phyloP scores from a whole-genome alignment of 2,797 vertebrate genomes.

The Molossus alvarezi region DNA sequence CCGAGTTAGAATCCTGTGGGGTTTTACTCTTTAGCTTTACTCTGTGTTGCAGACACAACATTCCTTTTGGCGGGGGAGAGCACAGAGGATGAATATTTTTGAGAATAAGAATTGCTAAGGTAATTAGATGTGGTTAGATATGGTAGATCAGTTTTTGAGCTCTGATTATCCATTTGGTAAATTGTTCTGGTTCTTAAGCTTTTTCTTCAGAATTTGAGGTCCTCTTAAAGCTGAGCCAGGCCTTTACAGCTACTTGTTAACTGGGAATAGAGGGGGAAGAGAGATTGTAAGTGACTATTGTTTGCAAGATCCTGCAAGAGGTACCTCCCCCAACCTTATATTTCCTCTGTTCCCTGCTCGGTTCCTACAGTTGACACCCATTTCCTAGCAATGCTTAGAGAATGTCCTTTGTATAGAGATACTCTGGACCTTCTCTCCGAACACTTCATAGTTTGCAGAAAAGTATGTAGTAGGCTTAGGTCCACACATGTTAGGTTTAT shows the following conservation, averaged over 20 bases:
- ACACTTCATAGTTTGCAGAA: neutral
- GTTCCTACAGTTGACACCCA: slow-evolving; percentile 39
- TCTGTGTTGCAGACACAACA: neutral
- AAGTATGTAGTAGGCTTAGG: neutral
- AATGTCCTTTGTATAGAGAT: slow-evolving; percentile 20
- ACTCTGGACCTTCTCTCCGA: neutral
- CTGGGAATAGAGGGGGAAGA: neutral
- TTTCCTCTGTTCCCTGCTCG: slow-evolving; percentile 42
- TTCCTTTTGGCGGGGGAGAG: neutral
- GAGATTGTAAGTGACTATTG: slow-evolving; percentile 54
- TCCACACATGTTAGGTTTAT: neutral
- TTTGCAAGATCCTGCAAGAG: slow-evolving; percentile 55
- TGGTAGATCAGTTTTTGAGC: neutral
- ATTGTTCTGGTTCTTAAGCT: neutral
- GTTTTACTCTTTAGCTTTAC: neutral
- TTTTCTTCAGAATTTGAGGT: neutral
- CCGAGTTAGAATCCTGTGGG: neutral
- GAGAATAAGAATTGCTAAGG: neutral
- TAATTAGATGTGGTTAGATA: neutral
- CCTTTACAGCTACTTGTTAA: neutral
- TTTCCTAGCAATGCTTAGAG: slow-evolving; percentile 57
- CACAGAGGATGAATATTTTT: neutral
- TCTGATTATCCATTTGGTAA: neutral
- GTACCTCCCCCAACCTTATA: slow-evolving; percentile 66
- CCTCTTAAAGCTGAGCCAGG: neutral